Evolutionary conservation across 2,888 invertebrate genomes (phyloP), one percentile per base, ranked within the genome.

Genomic region (Trissoscelio sp.): DNA sequence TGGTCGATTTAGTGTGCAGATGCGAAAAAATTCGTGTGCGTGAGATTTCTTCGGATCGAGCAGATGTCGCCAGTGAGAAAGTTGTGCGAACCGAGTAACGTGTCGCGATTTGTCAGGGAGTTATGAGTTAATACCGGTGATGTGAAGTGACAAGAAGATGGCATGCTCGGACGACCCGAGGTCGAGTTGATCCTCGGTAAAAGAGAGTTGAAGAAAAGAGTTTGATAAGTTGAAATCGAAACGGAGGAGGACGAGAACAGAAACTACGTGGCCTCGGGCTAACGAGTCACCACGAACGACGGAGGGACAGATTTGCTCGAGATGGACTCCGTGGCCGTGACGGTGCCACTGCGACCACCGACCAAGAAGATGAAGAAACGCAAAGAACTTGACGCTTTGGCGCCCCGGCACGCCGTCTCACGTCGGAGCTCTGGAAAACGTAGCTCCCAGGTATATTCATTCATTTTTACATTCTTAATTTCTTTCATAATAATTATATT

Each of bases 301-400:
- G 72, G 73, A 73, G 81, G 62, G 7, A 78, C 81, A 69, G 78
- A 82, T 64, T 57, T 64, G 51, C 66, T 79, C 87, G 88, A 91
- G 86, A 93, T 93, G 93, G 94, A 93, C 93, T 94, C 92, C 91
- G 94, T 92, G 89, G 94, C 89, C 91, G 95, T 94, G 91, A 95
- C 92, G 89, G 95, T 92, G 92, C 95, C 92, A 90, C 93, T 93
- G 81, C 92, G 93, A 81, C 92, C 92, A 46, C 91, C 92, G 79
- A 93, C 93, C 84, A 96, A 96, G 92, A 95, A 95, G 92, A 95
- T 96, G 95, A 93, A 95, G 88, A 96, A 96, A 89, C 93, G 96
- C 84, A 93, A 95, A 88, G 95, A 96, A 91, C 92, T 96, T 86
- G 96, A 96, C 89, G 96, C 96, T 46, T 91, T 96, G 67, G 95